Evolutionary conservation across 2,113 vertebrate genomes (phyloP), one percentile per base, ranked within the genome.

Genomic region (Lethenteron reissneri): DNA sequence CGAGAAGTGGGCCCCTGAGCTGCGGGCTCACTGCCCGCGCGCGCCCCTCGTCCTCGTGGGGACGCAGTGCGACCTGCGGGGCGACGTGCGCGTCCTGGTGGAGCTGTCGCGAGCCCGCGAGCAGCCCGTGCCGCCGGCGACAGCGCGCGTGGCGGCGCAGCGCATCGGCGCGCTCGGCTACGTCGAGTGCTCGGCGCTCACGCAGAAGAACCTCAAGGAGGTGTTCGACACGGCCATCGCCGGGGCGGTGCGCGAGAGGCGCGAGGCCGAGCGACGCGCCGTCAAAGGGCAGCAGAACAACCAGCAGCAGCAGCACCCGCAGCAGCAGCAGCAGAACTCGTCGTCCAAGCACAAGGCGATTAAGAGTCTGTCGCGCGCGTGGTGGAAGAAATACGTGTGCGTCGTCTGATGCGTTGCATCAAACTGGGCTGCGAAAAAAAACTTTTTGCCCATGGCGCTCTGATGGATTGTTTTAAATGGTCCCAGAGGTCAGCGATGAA

Each of bases 361-460:
- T 84, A 85, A 82, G 79, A 84, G 80, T 76, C 83, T 87, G 21
- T 87, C 86, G 41, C 84, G 83, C 76, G 83, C 84, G 64, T 88
- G 86, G 86, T 88, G 86, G 86, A 86, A 83, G 78, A 88, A 87
- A 76, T 86, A 87, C 2, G 80, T 86, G 72, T 87, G 85, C 4
- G 76, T 86, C 6, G 41, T 41, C 41, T 41, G 41, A 41, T 41
- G 41, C 41, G 41, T 41, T 41, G 41, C 41, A 41, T 41, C 1
- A 41, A 41, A 41, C 41, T 7, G 41, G 41, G 41, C 41, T 41
- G 41, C 41, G 6, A 41, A 41, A 41, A 41, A 41, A 41, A 41
- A 41, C 41, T 41, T 41, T 41, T 41, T 41, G 41, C 41, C 41
- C 41, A 5, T 41, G 41, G 41, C 41, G 41, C 41, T 41, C 41